Evolutionary conservation across 2,113 vertebrate species (phyloP), one percentile per base, ranked within the genome.

Genomic region (Apteryx owenii): DNA sequence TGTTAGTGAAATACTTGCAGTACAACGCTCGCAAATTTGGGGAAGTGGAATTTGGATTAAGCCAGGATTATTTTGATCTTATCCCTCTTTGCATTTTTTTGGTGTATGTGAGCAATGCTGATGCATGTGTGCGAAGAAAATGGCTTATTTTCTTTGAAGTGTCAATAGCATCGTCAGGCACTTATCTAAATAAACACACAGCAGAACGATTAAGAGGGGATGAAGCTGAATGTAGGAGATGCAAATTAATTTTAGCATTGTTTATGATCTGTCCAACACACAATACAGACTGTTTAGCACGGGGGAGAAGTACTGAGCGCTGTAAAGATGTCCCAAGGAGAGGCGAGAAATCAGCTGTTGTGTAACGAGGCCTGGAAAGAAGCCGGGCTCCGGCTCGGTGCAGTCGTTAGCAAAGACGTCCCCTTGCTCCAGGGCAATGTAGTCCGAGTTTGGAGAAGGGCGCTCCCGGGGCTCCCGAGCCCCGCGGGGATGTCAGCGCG

Each of bases 21-120:
- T 95, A 88, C 85, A 95, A 93, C 84, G 76, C 87, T 94, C 76
- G 58, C 44, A 91, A 93, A 96, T 87, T 89, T 96, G 12, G 36
- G 38, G 53, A 94, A 97, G 96, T 82, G 72, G 95, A 92, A 93
- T 96, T 93, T 96, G 96, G 88, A 95, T 93, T 96, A 96, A 96
- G 71, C 28, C 62, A 80, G 91, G 93, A 97, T 96, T 95, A 94
- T 90, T 95, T 54, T 93, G 70, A 94, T 97, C 18, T 91, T 95
- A 96, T 95, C 95, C 79, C 4, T 51, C 16, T 70, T 10, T 40
- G 15, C 5, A 8, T 29, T 16, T 42, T 44, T 40, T 58, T 3
- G 2, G 51, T 33, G 15, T 61, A 60, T 94, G 51, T 82, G 73
- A 94, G 54, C 90, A 16, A 14, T 16, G 68, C 70, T 81, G 80